Percentiles rank a stretch among this genome's conserved stretches.
phyloP scores from a whole-genome alignment of 2,113 vertebrate species.

The Laticauda colubrina region DNA sequence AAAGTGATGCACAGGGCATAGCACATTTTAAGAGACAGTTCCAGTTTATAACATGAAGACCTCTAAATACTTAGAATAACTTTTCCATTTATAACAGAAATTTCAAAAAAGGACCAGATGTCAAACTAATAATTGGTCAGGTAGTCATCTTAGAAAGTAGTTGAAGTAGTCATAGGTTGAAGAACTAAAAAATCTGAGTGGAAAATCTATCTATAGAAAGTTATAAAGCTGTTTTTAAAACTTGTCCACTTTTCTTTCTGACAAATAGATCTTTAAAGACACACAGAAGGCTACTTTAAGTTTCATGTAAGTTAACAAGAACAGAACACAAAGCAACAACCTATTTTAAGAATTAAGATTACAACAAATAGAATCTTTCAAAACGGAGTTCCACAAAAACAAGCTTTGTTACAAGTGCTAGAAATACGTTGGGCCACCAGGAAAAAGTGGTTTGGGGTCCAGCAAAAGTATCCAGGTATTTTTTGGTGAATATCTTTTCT shows the following conservation, averaged over 20 bases:
- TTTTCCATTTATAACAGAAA: neutral
- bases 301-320: neutral
- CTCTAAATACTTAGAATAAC: neutral
- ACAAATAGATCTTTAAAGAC: neutral
- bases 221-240: neutral
- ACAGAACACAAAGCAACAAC: neutral
- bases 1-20: neutral
- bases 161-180: neutral
- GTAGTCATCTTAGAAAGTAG: conserved; percentile 3
- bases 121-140: neutral
- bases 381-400: neutral
- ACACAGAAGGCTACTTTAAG: neutral
- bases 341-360: conserved; percentile 6
- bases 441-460: neutral
- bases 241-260: neutral
- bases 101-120: neutral
- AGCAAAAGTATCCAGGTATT: neutral
- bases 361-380: conserved; percentile 8
- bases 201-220: neutral
- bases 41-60: neutral
- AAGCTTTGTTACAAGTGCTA: neutral
- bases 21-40: neutral
- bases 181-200: neutral
- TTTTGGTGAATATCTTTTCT: neutral
- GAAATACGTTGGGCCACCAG: neutral